Percentiles rank a stretch among this genome's conserved stretches.
These are phyloP conservation scores for Pinctada fucata DNA, from an alignment of 2,888 invertebrate species.

Conservation along the genomic window DNA sequence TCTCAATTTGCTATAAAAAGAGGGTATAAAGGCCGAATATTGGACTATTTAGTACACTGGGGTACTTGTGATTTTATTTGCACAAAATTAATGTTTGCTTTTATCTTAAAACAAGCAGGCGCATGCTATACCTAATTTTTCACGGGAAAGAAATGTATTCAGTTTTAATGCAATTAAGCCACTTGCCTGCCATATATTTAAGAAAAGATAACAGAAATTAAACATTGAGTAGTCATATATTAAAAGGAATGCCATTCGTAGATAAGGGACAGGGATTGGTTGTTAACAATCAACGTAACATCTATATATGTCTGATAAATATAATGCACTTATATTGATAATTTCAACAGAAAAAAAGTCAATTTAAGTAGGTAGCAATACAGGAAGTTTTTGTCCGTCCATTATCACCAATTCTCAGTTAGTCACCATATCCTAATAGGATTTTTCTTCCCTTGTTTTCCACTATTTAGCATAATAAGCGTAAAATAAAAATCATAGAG, in stretches of 20 bases:
- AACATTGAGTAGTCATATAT: slow-evolving; percentile 30
- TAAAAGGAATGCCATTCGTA: background rate
- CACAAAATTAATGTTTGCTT: slow-evolving; percentile 30
- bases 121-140: slow-evolving; percentile 17
- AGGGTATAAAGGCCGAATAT: background rate
- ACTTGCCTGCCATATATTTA: slow-evolving; percentile 25
- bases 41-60: background rate
- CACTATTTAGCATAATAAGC: too few species aligned
- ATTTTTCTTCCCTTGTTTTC: too few species aligned
- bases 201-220: slow-evolving; percentile 31
- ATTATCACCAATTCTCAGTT: too few species aligned
- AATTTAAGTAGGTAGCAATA: too few species aligned
- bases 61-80: slow-evolving; percentile 9
- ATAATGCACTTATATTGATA: too few species aligned
- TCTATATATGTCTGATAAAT: too few species aligned
- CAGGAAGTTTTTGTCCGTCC: too few species aligned
- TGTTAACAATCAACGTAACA: too few species aligned
- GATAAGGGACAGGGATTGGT: background rate
- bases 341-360: too few species aligned
- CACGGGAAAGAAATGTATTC: slow-evolving; percentile 30
- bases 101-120: slow-evolving; percentile 14
- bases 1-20: background rate
- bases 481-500: too few species aligned
- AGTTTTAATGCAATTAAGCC: slow-evolving; percentile 31
- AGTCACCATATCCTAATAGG: too few species aligned